Percentiles rank a stretch among this genome's conserved stretches.
Evolutionary conservation across 2,113 vertebrate species (phyloP).

Genomic region (Nibea albiflora): DNA sequence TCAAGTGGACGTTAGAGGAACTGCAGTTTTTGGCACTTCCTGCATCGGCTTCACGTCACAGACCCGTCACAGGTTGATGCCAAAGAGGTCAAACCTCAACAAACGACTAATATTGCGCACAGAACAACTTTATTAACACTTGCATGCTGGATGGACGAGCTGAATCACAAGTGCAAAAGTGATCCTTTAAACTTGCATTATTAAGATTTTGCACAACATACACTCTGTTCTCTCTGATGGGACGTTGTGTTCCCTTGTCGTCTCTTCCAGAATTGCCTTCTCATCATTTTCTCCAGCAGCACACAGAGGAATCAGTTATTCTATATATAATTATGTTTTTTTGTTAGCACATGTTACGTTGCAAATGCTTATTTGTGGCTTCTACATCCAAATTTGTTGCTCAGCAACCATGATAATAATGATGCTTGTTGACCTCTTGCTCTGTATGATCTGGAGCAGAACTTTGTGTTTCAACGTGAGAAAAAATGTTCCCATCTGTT

Average conservation of each 20-base stretch:
- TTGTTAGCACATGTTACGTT: background rate
- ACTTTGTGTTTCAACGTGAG: background rate
- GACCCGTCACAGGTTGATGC: no score
- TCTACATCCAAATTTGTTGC: background rate
- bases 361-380: slow-evolving; percentile 13
- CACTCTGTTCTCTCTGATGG: background rate
- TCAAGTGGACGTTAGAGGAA: no score
- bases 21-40: no score
- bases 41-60: no score
- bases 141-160: background rate
- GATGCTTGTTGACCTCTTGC: slow-evolving; percentile 7
- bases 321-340: slow-evolving; percentile 4
- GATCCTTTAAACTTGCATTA: background rate
- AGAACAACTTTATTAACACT: background rate
- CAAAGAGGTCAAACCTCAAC: no score
- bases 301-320: slow-evolving; percentile 5
- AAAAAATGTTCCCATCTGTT: background rate
- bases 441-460: background rate
- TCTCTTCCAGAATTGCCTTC: background rate
- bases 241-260: slow-evolving; percentile 19
- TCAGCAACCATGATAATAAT: background rate
- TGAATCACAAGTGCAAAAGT: background rate
- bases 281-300: slow-evolving; percentile 8
- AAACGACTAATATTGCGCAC: no score
- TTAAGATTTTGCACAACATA: background rate